Conservation (phyloP, 2,888 invertebrate genomes). For the Caenorhabditis afra region DNA sequence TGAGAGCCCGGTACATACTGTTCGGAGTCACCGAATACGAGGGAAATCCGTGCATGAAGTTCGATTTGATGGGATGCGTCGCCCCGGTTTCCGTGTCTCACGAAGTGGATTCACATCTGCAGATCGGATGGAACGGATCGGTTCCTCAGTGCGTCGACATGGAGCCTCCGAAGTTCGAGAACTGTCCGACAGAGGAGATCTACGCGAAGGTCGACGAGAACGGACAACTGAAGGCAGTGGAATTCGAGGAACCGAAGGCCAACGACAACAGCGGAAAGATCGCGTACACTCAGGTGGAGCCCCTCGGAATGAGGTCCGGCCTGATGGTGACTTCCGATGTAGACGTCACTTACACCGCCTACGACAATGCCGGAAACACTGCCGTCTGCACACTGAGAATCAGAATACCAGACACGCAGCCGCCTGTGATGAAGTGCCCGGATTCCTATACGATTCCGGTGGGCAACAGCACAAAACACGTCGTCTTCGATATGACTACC, state of each 20-base stretch:
- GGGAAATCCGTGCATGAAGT: slow-evolving; percentile 95
- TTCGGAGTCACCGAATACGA: slow-evolving; percentile 96
- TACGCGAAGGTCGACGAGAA: slow-evolving; percentile 88
- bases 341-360: slow-evolving; percentile 88
- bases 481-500: slow-evolving; percentile 77
- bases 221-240: slow-evolving; percentile 89
- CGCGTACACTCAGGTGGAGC: slow-evolving; percentile 92
- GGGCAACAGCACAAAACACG: slow-evolving; percentile 62
- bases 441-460: slow-evolving; percentile 78
- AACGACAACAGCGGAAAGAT: slow-evolving; percentile 93
- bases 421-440: slow-evolving; percentile 80
- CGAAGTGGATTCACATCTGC: slow-evolving; percentile 77
- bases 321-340: slow-evolving; percentile 69
- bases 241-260: slow-evolving; percentile 94
- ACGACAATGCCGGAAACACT: slow-evolving; percentile 96
- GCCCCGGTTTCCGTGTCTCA: slow-evolving; percentile 78
- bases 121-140: slow-evolving; percentile 81
- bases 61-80: slow-evolving; percentile 96
- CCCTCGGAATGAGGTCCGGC: slow-evolving; percentile 86
- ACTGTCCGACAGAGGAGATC: slow-evolving; percentile 94
- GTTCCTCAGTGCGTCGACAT: slow-evolving; percentile 85
- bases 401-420: slow-evolving; percentile 82
- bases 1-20: slow-evolving; percentile 92
- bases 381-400: slow-evolving; percentile 97
- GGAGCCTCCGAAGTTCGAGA: slow-evolving; percentile 95